phyloP scores from a whole-genome alignment of 2,797 vertebrate genomes.

The Semaprochilodus insignis region DNA sequence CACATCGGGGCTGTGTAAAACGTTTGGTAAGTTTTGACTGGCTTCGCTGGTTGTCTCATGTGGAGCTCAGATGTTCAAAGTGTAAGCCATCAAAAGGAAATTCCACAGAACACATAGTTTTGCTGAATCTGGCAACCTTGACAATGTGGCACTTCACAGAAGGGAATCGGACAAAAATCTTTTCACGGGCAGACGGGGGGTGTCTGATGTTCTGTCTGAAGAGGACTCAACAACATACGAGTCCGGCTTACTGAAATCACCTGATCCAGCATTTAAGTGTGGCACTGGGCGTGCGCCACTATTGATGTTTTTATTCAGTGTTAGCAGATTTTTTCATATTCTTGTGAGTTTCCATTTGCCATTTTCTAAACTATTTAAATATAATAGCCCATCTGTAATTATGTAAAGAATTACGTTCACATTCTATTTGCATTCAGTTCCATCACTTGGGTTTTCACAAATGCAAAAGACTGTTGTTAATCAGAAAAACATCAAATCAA shows the following conservation, averaged over 20 bases:
- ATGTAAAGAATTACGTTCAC: too few relatives aligned
- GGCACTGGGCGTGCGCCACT: not conserved
- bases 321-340: not conserved
- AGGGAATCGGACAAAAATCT: constrained; percentile 39
- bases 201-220: constrained; percentile 10
- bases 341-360: not conserved
- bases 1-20: constrained; percentile 18
- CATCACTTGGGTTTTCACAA: too few relatives aligned
- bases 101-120: constrained; percentile 65
- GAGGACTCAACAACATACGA: not conserved
- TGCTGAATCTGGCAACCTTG: constrained; percentile 49
- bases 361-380: too few relatives aligned
- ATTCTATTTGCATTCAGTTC: too few relatives aligned
- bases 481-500: too few relatives aligned
- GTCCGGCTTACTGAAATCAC: not conserved
- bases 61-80: constrained; percentile 69
- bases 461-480: too few relatives aligned
- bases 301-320: not conserved
- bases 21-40: constrained; percentile 3
- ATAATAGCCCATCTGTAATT: too few relatives aligned
- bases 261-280: not conserved
- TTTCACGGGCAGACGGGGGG: not conserved
- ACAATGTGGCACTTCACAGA: constrained; percentile 48
- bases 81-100: constrained; percentile 63
- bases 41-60: constrained; percentile 51